Evolutionary conservation across 2,797 vertebrate species (phyloP).

Genomic region (Syndactyla subalaris): DNA sequence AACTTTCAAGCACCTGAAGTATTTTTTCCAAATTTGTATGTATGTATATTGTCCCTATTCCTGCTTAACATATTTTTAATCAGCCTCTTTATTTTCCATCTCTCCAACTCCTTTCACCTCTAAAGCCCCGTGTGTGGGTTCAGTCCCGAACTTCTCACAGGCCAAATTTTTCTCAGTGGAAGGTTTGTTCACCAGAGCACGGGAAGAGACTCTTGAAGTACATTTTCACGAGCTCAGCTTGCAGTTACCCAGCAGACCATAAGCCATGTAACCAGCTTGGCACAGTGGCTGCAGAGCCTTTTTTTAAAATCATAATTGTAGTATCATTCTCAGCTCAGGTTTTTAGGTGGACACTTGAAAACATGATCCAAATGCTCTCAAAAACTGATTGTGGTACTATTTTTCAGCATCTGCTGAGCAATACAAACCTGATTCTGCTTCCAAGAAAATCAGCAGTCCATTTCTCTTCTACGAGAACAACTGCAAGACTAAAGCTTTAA

Average conservation of each 20-base stretch:
- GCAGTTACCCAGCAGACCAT: neutral
- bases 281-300: neutral
- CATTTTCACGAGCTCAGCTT: neutral
- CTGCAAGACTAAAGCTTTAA: constrained; percentile 10
- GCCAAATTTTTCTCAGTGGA: neutral
- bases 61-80: neutral
- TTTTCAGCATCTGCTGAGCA: constrained; percentile 31
- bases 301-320: neutral
- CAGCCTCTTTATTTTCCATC: neutral
- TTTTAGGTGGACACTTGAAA: neutral
- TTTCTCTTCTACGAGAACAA: neutral
- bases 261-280: neutral
- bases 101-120: neutral
- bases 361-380: neutral
- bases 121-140: neutral
- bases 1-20: neutral
- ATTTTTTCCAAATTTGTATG: neutral
- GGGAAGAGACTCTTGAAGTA: neutral
- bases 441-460: neutral
- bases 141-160: neutral
- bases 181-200: neutral
- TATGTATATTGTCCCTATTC: neutral
- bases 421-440: neutral
- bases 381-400: neutral
- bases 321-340: neutral